Evolutionary conservation across 1,140 invertebrate genomes (phyloP).

Genomic region (Schlechtendalia chinensis): DNA sequence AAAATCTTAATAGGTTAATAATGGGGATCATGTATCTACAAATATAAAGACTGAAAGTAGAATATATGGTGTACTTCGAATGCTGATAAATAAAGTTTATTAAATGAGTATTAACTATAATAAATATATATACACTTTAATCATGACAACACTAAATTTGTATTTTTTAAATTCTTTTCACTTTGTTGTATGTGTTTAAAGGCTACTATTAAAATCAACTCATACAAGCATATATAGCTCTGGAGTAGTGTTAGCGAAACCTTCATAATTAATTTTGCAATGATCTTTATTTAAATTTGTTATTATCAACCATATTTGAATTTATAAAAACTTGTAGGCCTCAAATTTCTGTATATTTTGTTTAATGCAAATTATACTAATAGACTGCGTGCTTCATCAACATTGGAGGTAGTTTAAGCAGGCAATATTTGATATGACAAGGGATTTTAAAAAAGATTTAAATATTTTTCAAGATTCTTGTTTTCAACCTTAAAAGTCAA

Average conservation of each 20-base stretch:
- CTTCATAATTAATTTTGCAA: neutral
- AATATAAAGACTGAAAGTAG: too few relatives aligned
- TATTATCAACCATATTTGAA: neutral
- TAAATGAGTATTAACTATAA: too few relatives aligned
- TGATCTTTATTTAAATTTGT: neutral
- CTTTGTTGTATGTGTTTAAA: neutral
- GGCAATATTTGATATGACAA: too few relatives aligned
- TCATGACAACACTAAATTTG: neutral
- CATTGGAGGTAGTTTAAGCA: neutral
- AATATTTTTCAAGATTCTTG: neutral
- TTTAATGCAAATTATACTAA: neutral
- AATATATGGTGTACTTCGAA: too few relatives aligned
- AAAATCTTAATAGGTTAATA: too few relatives aligned
- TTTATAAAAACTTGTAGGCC: neutral
- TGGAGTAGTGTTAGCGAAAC: slow-evolving; percentile 39
- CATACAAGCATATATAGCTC: neutral
- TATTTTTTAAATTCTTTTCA: neutral
- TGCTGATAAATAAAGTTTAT: too few relatives aligned
- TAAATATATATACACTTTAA: too few relatives aligned
- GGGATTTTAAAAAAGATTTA: neutral
- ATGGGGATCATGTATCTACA: too few relatives aligned
- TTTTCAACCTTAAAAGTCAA: neutral
- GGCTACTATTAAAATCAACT: slow-evolving; percentile 32
- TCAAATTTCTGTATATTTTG: neutral
- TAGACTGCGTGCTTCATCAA: neutral